Evolutionary conservation across 2,888 invertebrate genomes (phyloP).

Genomic region (Pheosia tremula): DNA sequence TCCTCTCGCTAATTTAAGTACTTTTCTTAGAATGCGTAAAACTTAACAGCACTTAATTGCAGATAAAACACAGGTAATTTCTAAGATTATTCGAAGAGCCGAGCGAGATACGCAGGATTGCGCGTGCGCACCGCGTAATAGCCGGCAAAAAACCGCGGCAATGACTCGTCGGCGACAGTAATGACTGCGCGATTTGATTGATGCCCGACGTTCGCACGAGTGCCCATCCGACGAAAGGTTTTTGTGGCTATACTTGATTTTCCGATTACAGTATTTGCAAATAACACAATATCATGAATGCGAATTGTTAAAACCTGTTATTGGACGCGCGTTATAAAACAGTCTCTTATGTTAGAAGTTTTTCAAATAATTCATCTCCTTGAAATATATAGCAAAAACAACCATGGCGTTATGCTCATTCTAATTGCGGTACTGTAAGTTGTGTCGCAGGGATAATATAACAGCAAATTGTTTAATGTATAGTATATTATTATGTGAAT

Average conservation of each 20-base stretch:
- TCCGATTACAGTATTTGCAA: slow-evolving; percentile 13
- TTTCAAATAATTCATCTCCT: not conserved
- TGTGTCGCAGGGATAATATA: too few relatives aligned
- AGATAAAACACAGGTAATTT: slow-evolving; percentile 12
- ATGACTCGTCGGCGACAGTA: slow-evolving; percentile 15
- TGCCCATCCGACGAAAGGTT: slow-evolving; percentile 1
- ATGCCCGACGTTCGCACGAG: slow-evolving; percentile 17
- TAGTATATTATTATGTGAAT: too few relatives aligned
- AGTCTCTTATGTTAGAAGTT: not conserved
- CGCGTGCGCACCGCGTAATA: slow-evolving; percentile 26
- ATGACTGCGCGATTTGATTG: slow-evolving; percentile 33
- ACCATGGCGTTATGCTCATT: not conserved
- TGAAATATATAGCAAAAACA: not conserved
- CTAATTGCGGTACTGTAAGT: too few relatives aligned
- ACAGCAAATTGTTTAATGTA: too few relatives aligned
- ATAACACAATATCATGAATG: not conserved
- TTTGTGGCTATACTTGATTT: slow-evolving; percentile 15
- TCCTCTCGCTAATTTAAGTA: not conserved
- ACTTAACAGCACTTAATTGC: not conserved
- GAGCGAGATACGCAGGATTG: slow-evolving; percentile 11
- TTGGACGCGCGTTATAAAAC: not conserved
- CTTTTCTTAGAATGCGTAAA: not conserved
- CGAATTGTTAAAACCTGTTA: not conserved
- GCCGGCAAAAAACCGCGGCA: slow-evolving; percentile 27
- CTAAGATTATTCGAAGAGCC: slow-evolving; percentile 20